Evolutionary conservation across 2,797 vertebrate genomes (phyloP).

Genomic region (Enteromius treurensis): DNA sequence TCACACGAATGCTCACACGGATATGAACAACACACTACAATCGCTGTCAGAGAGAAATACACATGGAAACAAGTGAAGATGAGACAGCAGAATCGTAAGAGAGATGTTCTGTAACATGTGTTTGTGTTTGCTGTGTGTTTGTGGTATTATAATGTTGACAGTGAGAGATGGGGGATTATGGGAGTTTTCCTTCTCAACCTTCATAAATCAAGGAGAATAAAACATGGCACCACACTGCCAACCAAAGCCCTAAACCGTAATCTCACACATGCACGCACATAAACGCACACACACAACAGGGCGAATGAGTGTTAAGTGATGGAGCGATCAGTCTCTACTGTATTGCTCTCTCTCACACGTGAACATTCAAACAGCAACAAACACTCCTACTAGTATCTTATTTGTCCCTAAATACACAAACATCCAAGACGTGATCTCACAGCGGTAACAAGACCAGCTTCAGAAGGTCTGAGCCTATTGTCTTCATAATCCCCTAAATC

Average conservation of each 20-base stretch:
- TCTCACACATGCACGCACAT: conserved; percentile 44
- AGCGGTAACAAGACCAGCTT: conserved; percentile 14
- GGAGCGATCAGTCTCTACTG: conserved; percentile 23
- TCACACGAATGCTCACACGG: conserved; percentile 26
- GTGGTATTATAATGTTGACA: conserved; percentile 47
- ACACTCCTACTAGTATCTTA: conserved; percentile 9
- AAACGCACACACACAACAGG: conserved; percentile 28
- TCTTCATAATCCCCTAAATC: conserved; percentile 46
- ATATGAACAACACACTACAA: conserved; percentile 27
- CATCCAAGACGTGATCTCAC: conserved; percentile 36
- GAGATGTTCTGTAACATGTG: conserved; percentile 50
- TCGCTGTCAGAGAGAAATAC: conserved; percentile 22
- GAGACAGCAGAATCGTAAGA: background rate
- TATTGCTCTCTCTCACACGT: background rate
- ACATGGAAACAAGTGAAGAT: conserved; percentile 8
- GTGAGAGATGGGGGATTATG: conserved; percentile 50
- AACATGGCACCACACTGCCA: conserved; percentile 50
- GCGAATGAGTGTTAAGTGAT: conserved; percentile 22
- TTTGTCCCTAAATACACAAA: conserved; percentile 28
- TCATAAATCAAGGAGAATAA: conserved; percentile 60
- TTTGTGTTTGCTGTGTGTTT: conserved; percentile 54
- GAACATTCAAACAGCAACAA: conserved; percentile 34
- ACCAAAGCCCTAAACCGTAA: conserved; percentile 51
- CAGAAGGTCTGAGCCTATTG: conserved; percentile 48
- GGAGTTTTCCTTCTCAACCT: conserved; percentile 48